Conservation (phyloP, 2,797 vertebrate genomes). For the Tangara arthus region DNA sequence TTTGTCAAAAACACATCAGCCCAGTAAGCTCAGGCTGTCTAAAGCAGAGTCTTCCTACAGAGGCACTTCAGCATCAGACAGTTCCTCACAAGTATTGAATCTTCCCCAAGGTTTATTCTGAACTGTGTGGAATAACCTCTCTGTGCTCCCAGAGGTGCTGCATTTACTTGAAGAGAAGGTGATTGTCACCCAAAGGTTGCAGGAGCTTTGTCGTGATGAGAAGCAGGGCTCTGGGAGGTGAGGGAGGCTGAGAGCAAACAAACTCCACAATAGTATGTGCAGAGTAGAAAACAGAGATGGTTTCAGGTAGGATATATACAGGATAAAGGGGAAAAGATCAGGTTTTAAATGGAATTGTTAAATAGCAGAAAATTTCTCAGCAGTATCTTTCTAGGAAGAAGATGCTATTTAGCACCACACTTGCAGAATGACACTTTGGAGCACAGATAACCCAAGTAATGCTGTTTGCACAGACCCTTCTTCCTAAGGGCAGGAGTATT, state of each 20-base stretch:
- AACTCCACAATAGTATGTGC: fast-evolving
- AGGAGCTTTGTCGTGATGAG: not conserved
- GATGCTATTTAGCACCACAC: too few species aligned
- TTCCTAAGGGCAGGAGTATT: not conserved
- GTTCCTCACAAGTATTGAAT: not conserved
- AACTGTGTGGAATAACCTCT: not conserved
- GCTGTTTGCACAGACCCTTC: not conserved
- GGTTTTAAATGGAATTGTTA: not conserved
- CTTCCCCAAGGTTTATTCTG: not conserved
- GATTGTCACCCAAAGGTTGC: not conserved
- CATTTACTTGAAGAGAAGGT: not conserved
- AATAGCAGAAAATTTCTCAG: not conserved
- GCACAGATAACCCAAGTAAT: fast-evolving
- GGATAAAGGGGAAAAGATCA: not conserved
- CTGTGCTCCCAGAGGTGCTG: not conserved
- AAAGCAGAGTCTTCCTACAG: not conserved
- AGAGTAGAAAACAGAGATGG: not conserved
- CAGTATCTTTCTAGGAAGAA: not conserved
- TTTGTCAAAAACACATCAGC: not conserved
- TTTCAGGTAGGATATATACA: not conserved
- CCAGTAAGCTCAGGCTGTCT: not conserved
- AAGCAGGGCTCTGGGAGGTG: not conserved
- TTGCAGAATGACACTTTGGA: not conserved
- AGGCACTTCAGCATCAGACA: not conserved
- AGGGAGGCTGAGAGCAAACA: not conserved